Base-by-base conservation (phyloP, 2,888 invertebrate species). In the Trachelus troglodyta region DNA sequence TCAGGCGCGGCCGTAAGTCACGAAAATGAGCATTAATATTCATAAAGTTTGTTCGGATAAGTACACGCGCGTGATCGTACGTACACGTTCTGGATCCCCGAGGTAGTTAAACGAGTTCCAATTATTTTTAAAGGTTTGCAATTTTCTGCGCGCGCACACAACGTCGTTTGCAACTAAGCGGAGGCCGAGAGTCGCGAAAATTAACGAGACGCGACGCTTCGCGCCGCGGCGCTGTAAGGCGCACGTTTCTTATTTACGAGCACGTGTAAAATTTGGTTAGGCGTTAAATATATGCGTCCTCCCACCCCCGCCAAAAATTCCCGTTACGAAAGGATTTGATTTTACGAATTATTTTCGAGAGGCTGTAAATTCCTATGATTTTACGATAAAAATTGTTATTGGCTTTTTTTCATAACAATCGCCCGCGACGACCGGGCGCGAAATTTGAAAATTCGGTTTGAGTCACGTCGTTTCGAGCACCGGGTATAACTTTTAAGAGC, bases 21-120 rank as follows among this genome's bases (percentile, higher is more conserved):
- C 79, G 79, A 79, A 83, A 85, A 84, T 82, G 81, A 82, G 82
- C 83, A 85, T 85, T 84, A 85, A 85, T 85, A 85, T 85, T 85
- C 85, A 85, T 85, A 83, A 83, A 79, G 83, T 80, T 81, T 75
- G 75, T 77, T 81, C 79, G 81, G 79, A 78, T 80, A 79, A 69
- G 81, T 77, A 79, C 78, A 76, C 76, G 71, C 31, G 71, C 71
- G 71, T 71, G 71, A 71, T 71, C 71, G 71, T 33, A 34, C 71
- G 9, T 34, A 71, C 71, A 23, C 33, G 71, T 34, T 34, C 31
- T 34, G 71, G 71, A 71, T 71, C 12, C 33, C 31, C 34, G 71
- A 34, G 71, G 68, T n/a, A 76, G 76, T 76, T 76, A 69, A 71
- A 76, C 69, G 77, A 74, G 77, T 74, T 30, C 33, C 40, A 56